Conservation (phyloP, 2,113 vertebrate species). For the Zapornia atra region DNA sequence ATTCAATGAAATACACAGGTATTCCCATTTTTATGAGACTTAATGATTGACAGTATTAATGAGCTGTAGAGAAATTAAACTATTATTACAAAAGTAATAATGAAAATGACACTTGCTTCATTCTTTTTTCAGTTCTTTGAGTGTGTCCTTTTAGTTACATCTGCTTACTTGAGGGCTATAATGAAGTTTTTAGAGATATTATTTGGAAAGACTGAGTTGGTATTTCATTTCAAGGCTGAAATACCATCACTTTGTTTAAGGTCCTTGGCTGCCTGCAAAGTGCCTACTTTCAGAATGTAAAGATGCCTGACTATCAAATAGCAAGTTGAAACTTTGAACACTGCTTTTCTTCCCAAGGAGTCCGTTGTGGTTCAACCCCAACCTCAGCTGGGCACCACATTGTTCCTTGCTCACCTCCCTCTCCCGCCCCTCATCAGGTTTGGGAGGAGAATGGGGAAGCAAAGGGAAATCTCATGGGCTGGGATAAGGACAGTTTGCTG, state of each 20-base stretch:
- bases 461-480: too few species aligned
- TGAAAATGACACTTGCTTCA: not conserved
- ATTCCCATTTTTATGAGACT: not conserved
- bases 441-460: too few species aligned
- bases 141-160: rapidly evolving
- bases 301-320: not conserved
- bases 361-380: too few species aligned
- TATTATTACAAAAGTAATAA: not conserved
- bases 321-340: not conserved
- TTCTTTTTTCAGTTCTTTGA: not conserved
- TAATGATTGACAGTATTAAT: not conserved
- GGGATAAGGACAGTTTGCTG: too few species aligned
- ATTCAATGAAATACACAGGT: not conserved
- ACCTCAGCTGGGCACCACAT: too few species aligned
- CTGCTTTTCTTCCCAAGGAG: rapidly evolving
- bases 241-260: not conserved
- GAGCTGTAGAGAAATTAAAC: not conserved
- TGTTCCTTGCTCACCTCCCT: too few species aligned
- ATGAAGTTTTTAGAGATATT: not conserved
- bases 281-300: not conserved
- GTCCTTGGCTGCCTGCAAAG: not conserved
- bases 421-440: too few species aligned
- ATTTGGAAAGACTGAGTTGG: not conserved
- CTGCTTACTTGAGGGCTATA: not conserved
- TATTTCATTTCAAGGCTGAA: not conserved